Percentiles rank a stretch among this genome's conserved stretches.
Conservation (phyloP, 2,113 vertebrate species). For the Anolis carolinensis region DNA sequence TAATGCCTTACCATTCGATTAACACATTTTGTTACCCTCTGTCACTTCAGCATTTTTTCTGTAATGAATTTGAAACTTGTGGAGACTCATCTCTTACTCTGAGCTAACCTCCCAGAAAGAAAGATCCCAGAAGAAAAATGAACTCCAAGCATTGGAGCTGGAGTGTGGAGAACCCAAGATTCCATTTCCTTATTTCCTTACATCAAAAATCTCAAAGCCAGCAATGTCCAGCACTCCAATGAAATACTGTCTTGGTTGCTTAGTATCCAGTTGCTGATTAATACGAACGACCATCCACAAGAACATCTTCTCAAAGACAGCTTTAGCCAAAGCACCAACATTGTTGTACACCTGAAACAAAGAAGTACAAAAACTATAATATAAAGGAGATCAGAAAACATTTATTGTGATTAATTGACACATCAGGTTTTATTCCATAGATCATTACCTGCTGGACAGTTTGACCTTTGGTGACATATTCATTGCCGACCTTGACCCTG, state of each 20-base stretch:
- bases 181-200: constrained; percentile 49
- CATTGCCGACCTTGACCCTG: constrained; percentile 86
- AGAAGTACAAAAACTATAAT: not conserved
- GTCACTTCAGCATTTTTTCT: not conserved
- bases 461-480: constrained; percentile 68
- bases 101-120: too few relatives aligned
- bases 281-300: constrained; percentile 83
- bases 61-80: too few relatives aligned
- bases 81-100: too few relatives aligned
- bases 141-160: not conserved
- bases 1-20: not conserved
- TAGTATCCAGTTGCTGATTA: constrained; percentile 77
- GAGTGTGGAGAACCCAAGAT: not conserved
- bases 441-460: constrained; percentile 83
- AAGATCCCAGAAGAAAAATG: not conserved
- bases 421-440: not conserved
- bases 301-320: constrained; percentile 84
- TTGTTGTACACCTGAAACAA: constrained; percentile 66
- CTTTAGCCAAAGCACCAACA: constrained; percentile 75
- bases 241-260: constrained; percentile 74
- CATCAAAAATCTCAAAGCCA: constrained; percentile 78
- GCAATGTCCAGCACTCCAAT: constrained; percentile 77
- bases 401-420: not conserved
- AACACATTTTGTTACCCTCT: not conserved
- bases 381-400: not conserved